phyloP scores from a whole-genome alignment of 2,888 invertebrate genomes.

The Clanis bilineata region DNA sequence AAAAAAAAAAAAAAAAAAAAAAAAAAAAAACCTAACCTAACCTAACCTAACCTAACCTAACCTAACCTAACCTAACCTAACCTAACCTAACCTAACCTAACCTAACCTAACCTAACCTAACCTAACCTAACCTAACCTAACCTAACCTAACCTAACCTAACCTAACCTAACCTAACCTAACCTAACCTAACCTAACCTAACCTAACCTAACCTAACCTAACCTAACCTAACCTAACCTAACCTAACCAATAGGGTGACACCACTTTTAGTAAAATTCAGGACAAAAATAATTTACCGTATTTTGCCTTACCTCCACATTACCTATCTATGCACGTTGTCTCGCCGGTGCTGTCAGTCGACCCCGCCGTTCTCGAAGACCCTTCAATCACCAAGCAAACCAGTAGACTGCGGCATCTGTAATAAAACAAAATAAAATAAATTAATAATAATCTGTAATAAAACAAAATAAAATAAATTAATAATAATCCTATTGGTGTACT shows the following conservation, averaged over 20 bases:
- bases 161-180: background rate
- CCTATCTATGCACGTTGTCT: too few relatives aligned
- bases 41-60: background rate
- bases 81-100: background rate
- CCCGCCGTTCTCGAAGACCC: too few relatives aligned
- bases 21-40: conserved; percentile 18
- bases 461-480: too few relatives aligned
- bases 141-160: background rate
- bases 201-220: conserved; percentile 23
- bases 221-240: conserved; percentile 19
- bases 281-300: conserved; percentile 19
- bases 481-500: too few relatives aligned
- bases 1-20: too few relatives aligned
- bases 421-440: too few relatives aligned
- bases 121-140: background rate
- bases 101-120: background rate
- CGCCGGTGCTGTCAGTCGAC: too few relatives aligned
- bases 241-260: too few relatives aligned
- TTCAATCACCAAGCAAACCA: too few relatives aligned
- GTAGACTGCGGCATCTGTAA: too few relatives aligned
- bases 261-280: too few relatives aligned
- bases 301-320: conserved; percentile 26
- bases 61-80: background rate
- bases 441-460: too few relatives aligned
- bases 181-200: conserved; percentile 16